These are phyloP conservation scores for Oryctolagus cuniculus DNA, from an alignment of 2,113 vertebrate species.

Conservation along the genomic window mOryCun1.1 NC_091433.1:130686501-130687000, in stretches of 20 bases:
- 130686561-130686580: neutral
- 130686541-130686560: neutral
- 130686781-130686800: conserved; percentile 36
- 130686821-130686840: conserved; percentile 18
- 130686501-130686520: neutral
- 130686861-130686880: neutral
- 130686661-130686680: conserved; percentile 12
- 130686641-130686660: neutral
- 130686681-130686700: neutral
- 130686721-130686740: neutral
- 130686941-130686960: neutral
- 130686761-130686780: conserved; percentile 34
- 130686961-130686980: neutral
- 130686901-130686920: neutral
- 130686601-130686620: conserved; percentile 14
- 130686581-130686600: conserved; percentile 56
- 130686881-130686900: neutral
- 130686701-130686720: neutral
- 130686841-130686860: conserved; percentile 3
- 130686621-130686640: neutral
- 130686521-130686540: neutral
- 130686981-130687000: conserved; percentile 2
- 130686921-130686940: neutral
- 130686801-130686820: neutral
- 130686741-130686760: conserved; percentile 16